Percentiles rank a stretch among this genome's conserved stretches.
Evolutionary conservation across 2,797 vertebrate genomes (phyloP).

Genomic region (Siniperca scherzeri): DNA sequence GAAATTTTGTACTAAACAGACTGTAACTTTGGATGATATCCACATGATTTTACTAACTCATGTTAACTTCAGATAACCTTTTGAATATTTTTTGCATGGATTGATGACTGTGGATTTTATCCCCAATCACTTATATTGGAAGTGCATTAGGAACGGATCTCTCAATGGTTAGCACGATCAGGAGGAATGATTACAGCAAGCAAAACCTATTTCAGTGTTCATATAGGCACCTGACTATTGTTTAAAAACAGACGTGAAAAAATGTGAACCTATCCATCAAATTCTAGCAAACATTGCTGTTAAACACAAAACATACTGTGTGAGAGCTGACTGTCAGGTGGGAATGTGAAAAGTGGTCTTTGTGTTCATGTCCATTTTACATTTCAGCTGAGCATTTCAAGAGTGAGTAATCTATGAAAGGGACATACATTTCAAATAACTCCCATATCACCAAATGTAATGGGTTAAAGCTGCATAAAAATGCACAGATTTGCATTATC

Average conservation of each 20-base stretch:
- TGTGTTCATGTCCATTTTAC: constrained; percentile 53
- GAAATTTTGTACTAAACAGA: too few relatives aligned
- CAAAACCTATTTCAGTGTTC: neutral
- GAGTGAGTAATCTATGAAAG: constrained; percentile 20
- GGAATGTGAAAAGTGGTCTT: constrained; percentile 79
- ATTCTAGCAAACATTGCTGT: constrained; percentile 11
- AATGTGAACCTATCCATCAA: constrained; percentile 20
- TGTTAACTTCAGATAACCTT: neutral
- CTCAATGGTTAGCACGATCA: neutral
- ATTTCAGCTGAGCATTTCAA: constrained; percentile 48
- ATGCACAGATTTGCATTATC: constrained; percentile 18
- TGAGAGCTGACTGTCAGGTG: constrained; percentile 54
- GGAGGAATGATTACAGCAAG: neutral
- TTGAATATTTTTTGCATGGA: neutral
- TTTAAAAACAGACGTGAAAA: constrained; percentile 1
- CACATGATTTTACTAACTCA: neutral
- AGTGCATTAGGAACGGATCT: neutral
- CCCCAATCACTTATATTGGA: neutral
- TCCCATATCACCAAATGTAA: constrained; percentile 23
- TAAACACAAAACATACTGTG: constrained; percentile 25
- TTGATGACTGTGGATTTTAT: neutral
- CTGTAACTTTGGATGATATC: too few relatives aligned
- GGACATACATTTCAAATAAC: constrained; percentile 28
- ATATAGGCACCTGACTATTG: neutral
- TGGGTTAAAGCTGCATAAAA: constrained; percentile 17